These are phyloP conservation scores for Brachionus manjavacas DNA, from an alignment of 1,140 invertebrate genomes.

Conservation along the genomic window DNA sequence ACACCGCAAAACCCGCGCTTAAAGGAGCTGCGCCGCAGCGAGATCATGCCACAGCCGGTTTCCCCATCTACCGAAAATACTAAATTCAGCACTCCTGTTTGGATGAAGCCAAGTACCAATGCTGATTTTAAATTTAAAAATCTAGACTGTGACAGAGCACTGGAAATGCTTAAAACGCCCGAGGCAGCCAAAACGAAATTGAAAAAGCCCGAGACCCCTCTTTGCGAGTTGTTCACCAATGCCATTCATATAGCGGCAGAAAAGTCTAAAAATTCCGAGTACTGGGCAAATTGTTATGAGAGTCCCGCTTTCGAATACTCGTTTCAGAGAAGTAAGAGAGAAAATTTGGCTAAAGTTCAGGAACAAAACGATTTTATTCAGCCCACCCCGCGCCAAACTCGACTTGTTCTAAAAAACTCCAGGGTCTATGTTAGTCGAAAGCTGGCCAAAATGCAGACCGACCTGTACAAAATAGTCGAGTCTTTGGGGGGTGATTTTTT, in stretches of 20 bases:
- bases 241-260: conserved; percentile 31
- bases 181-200: neutral
- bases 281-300: conserved; percentile 21
- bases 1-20: conserved; percentile 23
- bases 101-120: neutral
- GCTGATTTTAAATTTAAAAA: conserved; percentile 30
- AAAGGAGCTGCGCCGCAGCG: conserved; percentile 8
- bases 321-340: neutral
- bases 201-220: conserved; percentile 32
- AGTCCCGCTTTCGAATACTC: conserved; percentile 33
- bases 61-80: neutral
- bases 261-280: conserved; percentile 20
- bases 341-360: neutral
- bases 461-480: conserved; percentile 28
- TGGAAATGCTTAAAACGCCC: conserved; percentile 37
- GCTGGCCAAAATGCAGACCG: conserved; percentile 16
- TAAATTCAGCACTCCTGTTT: conserved; percentile 11
- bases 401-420: neutral
- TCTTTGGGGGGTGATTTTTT: conserved; percentile 30
- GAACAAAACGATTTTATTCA: conserved; percentile 16
- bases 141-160: conserved; percentile 32
- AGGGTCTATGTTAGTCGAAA: conserved; percentile 25
- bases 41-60: neutral
- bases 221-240: conserved; percentile 27
- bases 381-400: neutral